A percentile compares a stretch with the other conserved stretches of the same genome.
phyloP scores from a whole-genome alignment of 2,113 vertebrate genomes.

The Neopipo cinnamomea region DNA sequence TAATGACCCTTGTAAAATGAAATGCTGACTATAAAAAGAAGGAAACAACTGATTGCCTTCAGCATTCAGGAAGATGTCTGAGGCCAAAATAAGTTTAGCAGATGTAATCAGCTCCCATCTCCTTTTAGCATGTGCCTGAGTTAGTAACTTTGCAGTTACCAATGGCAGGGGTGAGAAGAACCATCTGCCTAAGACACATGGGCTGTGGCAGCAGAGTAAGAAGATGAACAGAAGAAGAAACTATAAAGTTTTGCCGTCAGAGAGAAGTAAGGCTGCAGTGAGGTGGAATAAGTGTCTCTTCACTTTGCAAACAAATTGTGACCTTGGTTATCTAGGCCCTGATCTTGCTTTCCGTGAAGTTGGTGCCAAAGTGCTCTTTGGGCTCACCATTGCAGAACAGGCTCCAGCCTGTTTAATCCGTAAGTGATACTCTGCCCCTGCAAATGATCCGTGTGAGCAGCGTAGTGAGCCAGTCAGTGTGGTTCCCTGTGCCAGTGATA shows the following conservation, averaged over 20 bases:
- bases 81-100: not conserved
- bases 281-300: not conserved
- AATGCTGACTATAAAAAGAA: not conserved
- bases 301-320: not conserved
- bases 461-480: not conserved
- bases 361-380: not conserved
- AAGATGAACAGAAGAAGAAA: not conserved
- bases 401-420: not conserved
- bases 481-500: not conserved
- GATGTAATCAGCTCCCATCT: not conserved
- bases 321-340: not conserved
- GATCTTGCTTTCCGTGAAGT: not conserved
- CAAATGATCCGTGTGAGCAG: not conserved
- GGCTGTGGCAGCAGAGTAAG: not conserved
- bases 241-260: not conserved
- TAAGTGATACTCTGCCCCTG: not conserved
- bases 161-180: not conserved
- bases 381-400: not conserved
- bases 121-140: not conserved
- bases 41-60: not conserved
- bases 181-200: not conserved
- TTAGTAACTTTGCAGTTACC: not conserved
- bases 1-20: not conserved
- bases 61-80: not conserved
- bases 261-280: not conserved